Evolutionary conservation across 2,113 vertebrate species (phyloP), one percentile per base, ranked within the genome.

Genomic region (Brachionichthys hirsutus): DNA sequence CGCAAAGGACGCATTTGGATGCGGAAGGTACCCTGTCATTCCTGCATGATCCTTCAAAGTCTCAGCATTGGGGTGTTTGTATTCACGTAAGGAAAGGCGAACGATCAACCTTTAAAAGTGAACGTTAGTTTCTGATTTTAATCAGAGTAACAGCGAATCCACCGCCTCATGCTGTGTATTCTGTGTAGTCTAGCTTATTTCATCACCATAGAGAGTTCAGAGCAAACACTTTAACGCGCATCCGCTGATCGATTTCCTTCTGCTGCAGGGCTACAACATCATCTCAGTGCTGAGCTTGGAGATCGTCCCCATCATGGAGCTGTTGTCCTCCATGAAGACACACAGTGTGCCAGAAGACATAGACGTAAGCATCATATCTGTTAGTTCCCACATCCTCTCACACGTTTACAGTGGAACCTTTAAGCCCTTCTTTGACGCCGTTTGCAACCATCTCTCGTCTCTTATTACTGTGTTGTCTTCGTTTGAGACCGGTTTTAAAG

Each of bases 1-100:
- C 92, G 96, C 42, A 98, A 95, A 85, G 97, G 95, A 73, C 94
- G 95, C 70, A 98, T 99, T 90, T 98, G 94, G 94, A 98, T 99
- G 96, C 95, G 98, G 85, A 98, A 98, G 94, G 97, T 98, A 82
- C 61, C 87, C n/a, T n/a, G n/a, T n/a, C n/a, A n/a, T 22, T 64
- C 30, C 15, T 12, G 6, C 38, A n/a, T 9, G 12, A 47, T 58
- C 15, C 18, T n/a, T 48, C 22, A 12, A 46, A 1, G 38, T 47
- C 2, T 60, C 35, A 4, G 19, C 51, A 1, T 22, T 53, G 6
- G 3, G 49, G n/a, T 42, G 7, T 0, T 57, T 9, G 2, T 16
- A 65, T 60, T 53, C 38, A 11, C 48, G 35, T 9, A 35, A 18
- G n/a, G 55, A 11, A 1, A 4, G 15, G 5, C 6, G 38, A 48